Evolutionary conservation across 1,140 invertebrate species (phyloP).

Genomic region (Lepidurus apus): DNA sequence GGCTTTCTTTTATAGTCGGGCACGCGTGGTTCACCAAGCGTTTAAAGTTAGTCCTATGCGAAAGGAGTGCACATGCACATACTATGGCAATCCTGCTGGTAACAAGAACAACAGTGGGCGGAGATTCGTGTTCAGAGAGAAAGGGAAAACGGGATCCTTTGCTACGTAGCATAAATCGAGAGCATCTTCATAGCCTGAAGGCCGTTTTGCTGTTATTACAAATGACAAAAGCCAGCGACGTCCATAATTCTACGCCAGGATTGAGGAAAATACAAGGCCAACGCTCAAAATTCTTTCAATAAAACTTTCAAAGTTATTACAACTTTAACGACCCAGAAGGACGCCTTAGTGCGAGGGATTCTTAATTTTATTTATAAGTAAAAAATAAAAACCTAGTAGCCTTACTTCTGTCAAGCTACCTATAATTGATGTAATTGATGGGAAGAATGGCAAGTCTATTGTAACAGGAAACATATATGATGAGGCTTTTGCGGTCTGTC

Average conservation of each 20-base stretch:
- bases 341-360: neutral
- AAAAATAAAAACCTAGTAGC: too few relatives aligned
- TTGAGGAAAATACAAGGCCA: neutral
- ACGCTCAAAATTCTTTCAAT: neutral
- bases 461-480: neutral
- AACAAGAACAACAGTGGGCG: slow-evolving; percentile 11
- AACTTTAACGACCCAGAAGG: neutral
- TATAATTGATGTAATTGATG: neutral
- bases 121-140: neutral
- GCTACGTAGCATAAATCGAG: neutral
- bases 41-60: neutral
- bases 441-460: neutral
- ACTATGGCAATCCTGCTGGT: neutral
- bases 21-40: neutral
- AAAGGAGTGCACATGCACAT: slow-evolving; percentile 13
- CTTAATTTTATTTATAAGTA: too few relatives aligned
- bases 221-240: neutral
- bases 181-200: slow-evolving; percentile 1
- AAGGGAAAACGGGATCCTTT: slow-evolving; percentile 15
- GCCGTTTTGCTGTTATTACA: neutral
- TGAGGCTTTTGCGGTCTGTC: neutral
- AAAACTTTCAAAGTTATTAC: slow-evolving; percentile 2
- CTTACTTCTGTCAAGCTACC: too few relatives aligned
- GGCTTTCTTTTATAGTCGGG: slow-evolving; percentile 15
- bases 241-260: neutral